phyloP scores from a whole-genome alignment of 2,888 invertebrate species.

The Neoaliturus tenellus region DNA sequence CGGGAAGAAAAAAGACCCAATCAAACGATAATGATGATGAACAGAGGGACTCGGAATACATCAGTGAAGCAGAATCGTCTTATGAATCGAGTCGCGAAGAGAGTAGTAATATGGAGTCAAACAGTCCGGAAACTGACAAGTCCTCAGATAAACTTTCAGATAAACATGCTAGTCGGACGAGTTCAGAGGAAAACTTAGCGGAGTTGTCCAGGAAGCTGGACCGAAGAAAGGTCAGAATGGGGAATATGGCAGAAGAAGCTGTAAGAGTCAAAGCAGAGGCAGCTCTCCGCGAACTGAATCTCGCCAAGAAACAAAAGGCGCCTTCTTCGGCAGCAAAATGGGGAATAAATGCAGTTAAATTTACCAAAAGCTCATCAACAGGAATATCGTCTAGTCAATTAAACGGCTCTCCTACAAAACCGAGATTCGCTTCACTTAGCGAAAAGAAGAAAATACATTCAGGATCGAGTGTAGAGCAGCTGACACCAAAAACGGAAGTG shows the following conservation, averaged over 20 bases:
- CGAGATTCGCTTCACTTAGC: conserved; percentile 35
- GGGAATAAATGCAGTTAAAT: conserved; percentile 58
- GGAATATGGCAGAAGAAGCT: conserved; percentile 57
- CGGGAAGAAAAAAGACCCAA: conserved; percentile 16
- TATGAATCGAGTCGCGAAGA: neutral
- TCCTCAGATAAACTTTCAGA: neutral
- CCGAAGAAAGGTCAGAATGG: conserved; percentile 40
- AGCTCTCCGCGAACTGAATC: conserved; percentile 65
- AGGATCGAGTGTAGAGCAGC: neutral
- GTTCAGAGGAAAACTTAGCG: conserved; percentile 46
- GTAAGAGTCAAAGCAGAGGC: conserved; percentile 66
- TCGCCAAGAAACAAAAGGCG: conserved; percentile 54
- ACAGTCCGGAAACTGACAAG: conserved; percentile 28
- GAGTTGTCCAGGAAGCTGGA: conserved; percentile 14
- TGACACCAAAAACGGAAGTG: conserved; percentile 13
- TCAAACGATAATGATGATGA: neutral
- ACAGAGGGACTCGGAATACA: neutral
- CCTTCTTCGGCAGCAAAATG: conserved; percentile 53
- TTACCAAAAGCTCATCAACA: conserved; percentile 45
- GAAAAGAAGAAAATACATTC: conserved; percentile 49
- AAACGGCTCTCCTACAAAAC: conserved; percentile 41
- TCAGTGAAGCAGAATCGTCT: neutral
- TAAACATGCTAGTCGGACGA: neutral
- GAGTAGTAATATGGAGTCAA: neutral
- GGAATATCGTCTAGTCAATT: conserved; percentile 15